A percentile compares a stretch with the other conserved stretches of the same genome.
These are phyloP conservation scores for Plagodis dolabraria DNA, from an alignment of 2,888 invertebrate genomes.

Conservation along the genomic window DNA sequence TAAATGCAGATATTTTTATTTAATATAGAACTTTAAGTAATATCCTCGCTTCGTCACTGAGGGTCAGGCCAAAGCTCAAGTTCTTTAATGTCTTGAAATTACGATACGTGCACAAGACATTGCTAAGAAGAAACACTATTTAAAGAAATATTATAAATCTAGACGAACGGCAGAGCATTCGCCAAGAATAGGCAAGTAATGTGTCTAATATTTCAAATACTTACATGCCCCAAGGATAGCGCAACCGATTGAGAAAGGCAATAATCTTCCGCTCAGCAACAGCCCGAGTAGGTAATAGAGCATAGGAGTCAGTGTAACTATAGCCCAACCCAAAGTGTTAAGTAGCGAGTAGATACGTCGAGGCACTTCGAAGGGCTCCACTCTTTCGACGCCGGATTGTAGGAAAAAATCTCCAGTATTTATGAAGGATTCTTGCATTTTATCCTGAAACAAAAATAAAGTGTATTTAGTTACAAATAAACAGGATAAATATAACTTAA, in stretches of 20 bases:
- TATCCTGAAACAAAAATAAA: slow-evolving; percentile 83
- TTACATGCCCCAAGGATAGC: slow-evolving; percentile 91
- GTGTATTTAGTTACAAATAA: background rate
- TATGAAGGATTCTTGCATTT: slow-evolving; percentile 89
- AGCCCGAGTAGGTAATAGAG: slow-evolving; percentile 88
- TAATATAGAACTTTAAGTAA: too few species aligned
- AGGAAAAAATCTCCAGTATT: slow-evolving; percentile 92
- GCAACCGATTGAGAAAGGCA: slow-evolving; percentile 88
- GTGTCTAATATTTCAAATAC: slow-evolving; percentile 61
- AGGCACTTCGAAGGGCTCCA: slow-evolving; percentile 83
- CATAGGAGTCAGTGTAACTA: slow-evolving; percentile 88
- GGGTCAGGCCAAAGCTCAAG: too few species aligned
- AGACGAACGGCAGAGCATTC: background rate
- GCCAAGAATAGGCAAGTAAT: background rate
- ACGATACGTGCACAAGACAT: too few species aligned
- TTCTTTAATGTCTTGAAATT: too few species aligned
- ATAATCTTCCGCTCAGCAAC: slow-evolving; percentile 89
- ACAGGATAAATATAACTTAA: slow-evolving; percentile 1
- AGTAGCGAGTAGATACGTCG: slow-evolving; percentile 88
- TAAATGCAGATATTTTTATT: too few species aligned
- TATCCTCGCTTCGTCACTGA: too few species aligned
- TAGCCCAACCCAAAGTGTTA: slow-evolving; percentile 89
- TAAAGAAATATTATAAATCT: too few species aligned
- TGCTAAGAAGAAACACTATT: too few species aligned
- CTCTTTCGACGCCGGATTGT: slow-evolving; percentile 88